Evolutionary conservation across 2,113 vertebrate genomes (phyloP), one percentile per base, ranked within the genome.

Genomic region (Barnardius zonarius): DNA sequence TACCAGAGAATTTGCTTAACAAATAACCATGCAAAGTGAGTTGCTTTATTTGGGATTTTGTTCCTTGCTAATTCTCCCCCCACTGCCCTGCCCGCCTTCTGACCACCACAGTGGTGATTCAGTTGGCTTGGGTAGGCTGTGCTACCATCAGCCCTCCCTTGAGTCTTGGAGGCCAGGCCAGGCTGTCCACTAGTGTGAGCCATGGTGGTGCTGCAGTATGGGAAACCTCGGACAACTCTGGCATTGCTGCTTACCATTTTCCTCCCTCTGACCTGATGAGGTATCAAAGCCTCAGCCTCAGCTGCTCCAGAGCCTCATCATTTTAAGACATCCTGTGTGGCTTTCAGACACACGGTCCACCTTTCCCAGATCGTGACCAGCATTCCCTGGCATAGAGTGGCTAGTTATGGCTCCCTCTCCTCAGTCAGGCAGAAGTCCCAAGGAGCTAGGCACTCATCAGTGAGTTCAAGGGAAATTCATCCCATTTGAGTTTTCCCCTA

Each of bases 1-100:
- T 80, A 55, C 55, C 86, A 49, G 4, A 92, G 59, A 64, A 93
- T 95, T 96, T 96, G 83, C 51, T 88, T 93, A 93, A 81, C 81
- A 96, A 89, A 80, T 52, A 28, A 75, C 43, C 55, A 59, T 90
- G 59, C 48, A 79, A 86, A 95, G 72, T 24, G 9, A 11, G 35
- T 84, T 85, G 31, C 33, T 93, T 92, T 83, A 66, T 67, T 74
- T 55, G 61, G 57, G n/a, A 28, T 69, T 92, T 82, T 72, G 31
- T 59, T 84, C 62, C 62, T 76, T 69, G 24, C 17, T 80, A 68
- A 49, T 52, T 80, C 18, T 72, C 6, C 49, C 48, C 17, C 3
- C 14, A 6, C 46, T 52, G n/a, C 37, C 41, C 37, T 86, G 24
- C 17, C 22, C 57, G 41, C 49, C 46, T 33, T 77, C n/a, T 49